A percentile compares a stretch with the other conserved stretches of the same genome.
phyloP scores from a whole-genome alignment of 2,113 vertebrate species.

The Tychaedon coryphoeus region DNA sequence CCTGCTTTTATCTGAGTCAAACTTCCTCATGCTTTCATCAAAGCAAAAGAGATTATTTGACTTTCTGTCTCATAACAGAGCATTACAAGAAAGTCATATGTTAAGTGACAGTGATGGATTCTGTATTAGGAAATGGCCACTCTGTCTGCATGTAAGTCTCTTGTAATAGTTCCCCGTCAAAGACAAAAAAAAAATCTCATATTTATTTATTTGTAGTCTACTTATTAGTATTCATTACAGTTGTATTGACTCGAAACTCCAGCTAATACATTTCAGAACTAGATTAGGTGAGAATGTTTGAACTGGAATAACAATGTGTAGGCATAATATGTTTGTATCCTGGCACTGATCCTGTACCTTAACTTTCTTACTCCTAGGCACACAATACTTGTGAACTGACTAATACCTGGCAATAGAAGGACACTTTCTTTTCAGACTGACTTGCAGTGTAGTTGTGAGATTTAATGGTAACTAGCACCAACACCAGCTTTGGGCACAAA shows the following conservation, averaged over 20 bases:
- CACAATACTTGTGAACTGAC: background rate
- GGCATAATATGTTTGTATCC: background rate
- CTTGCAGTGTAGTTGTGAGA: background rate
- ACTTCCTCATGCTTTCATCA: constrained; percentile 60
- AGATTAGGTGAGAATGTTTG: background rate
- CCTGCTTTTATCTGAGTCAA: constrained; percentile 29
- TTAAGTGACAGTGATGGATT: background rate
- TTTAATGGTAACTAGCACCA: background rate
- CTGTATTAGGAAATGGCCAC: background rate
- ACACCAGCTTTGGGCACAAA: background rate
- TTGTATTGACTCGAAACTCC: background rate
- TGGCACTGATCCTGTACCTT: background rate
- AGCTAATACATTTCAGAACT: background rate
- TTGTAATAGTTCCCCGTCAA: background rate
- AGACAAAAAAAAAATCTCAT: background rate
- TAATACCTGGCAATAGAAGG: background rate
- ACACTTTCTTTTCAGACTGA: background rate
- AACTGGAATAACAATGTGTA: background rate
- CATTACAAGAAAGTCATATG: background rate
- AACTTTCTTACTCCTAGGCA: background rate
- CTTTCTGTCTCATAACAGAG: constrained; percentile 31
- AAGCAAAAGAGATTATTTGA: constrained; percentile 33
- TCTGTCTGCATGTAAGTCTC: background rate
- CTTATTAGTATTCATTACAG: constrained; percentile 22
- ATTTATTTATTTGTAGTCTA: background rate